Percentiles rank a stretch among this genome's conserved stretches.
Conservation (phyloP, 1,140 invertebrate genomes). For the Ephestia elutella region DNA sequence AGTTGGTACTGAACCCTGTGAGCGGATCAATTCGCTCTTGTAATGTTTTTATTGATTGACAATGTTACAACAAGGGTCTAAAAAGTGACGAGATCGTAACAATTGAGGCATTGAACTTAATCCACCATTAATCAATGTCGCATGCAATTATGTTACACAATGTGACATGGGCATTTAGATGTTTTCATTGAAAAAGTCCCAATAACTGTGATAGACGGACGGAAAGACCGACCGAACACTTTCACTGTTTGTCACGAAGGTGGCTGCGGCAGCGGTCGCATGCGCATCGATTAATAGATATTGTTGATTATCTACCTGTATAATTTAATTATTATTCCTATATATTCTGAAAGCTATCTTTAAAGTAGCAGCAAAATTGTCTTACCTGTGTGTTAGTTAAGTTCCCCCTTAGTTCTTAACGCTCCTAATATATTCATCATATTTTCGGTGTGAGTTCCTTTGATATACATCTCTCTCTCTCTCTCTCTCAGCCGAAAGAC, state of each 20-base stretch:
- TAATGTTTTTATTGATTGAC: background rate
- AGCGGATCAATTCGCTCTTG: background rate
- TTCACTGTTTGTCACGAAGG: constrained; percentile 58
- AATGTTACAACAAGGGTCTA: constrained; percentile 5
- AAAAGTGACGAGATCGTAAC: constrained; percentile 17
- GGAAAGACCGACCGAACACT: constrained; percentile 42
- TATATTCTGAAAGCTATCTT: too few relatives aligned
- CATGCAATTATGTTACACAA: constrained; percentile 41
- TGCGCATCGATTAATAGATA: background rate
- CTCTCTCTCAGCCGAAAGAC: too few relatives aligned
- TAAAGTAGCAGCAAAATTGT: too few relatives aligned
- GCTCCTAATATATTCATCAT: too few relatives aligned
- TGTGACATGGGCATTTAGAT: constrained; percentile 46
- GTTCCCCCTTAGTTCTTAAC: too few relatives aligned
- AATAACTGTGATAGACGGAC: constrained; percentile 30
- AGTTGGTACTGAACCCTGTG: background rate
- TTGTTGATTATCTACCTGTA: background rate
- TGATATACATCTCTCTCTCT: too few relatives aligned
- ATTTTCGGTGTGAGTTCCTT: too few relatives aligned
- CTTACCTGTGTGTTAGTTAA: too few relatives aligned
- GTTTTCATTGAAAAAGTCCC: constrained; percentile 53
- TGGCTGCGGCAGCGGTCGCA: constrained; percentile 1
- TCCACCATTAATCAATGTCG: constrained; percentile 22
- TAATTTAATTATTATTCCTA: background rate
- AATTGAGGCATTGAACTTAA: constrained; percentile 27